Base-by-base conservation (phyloP, 2,797 vertebrate genomes). In the Nothura maculosa region DNA sequence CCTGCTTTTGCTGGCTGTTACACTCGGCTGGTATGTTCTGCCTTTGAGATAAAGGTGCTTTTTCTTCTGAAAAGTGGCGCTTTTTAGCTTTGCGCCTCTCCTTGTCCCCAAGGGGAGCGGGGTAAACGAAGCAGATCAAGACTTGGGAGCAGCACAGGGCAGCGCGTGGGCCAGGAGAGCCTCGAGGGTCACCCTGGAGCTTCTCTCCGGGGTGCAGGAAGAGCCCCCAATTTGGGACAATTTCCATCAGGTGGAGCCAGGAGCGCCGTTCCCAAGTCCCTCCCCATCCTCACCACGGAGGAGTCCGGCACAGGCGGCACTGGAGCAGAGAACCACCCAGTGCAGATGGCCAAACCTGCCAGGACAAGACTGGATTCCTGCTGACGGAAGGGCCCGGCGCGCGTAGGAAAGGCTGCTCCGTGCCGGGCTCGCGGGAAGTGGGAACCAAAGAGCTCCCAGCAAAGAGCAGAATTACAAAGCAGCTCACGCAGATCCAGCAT, bases 221-320 rank as follows among this genome's bases (percentile, higher is more conserved):
- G 55, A 9, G 63, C 40, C 57, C 28, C 18, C 0, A 15, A 52
- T 60, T 38, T 34, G 38, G 22, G 34, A 14, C 48, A 43, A 43
- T 9, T 1, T 17, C 30, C 13, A 22, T 58, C 50, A 36, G 45
- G 43, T 10, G 52, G 28, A 42, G 16, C 22, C 63, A 30, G 10
- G 21, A 66, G 11, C 10, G 34, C 19, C 20, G 45, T 30, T 72
- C 63, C 58, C 58, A 50, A 25, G 24, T 74, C 68, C 28, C 36
- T 40, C 2, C 0, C 1, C 6, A 57, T 24, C 55, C 55, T 20
- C 22, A 8, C 4, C 14, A 10, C 0, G 10, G 47, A 45, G 24
- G 34, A 67, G 21, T 62, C 18, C 52, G 72, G 38, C 30, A 45
- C 16, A 30, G 1, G 3, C 0, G 2, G 32, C 16, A 5, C 22